These are phyloP conservation scores for Cyclura pinguis DNA, from an alignment of 2,797 vertebrate genomes.

Conservation along the genomic window DNA sequence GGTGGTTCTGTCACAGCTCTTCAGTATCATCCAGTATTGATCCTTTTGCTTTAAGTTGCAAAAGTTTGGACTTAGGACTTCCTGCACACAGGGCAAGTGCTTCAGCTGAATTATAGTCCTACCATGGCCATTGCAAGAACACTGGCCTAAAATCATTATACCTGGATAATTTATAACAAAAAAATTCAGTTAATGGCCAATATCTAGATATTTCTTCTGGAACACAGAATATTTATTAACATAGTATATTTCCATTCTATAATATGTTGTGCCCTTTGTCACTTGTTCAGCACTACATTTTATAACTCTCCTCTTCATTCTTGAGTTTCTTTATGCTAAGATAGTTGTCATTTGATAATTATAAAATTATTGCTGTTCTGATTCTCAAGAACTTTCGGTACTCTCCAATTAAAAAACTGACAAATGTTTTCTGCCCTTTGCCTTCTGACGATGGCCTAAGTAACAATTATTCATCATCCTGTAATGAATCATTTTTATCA, in stretches of 20 bases:
- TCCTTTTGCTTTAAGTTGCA: neutral
- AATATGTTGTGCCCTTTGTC: neutral
- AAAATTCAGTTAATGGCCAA: neutral
- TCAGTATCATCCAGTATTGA: neutral
- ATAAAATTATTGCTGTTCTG: conserved; percentile 59
- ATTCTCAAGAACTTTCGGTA: conserved; percentile 67
- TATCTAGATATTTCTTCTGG: neutral
- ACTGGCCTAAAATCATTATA: neutral
- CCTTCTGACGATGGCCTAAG: conserved; percentile 66
- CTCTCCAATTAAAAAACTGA: conserved; percentile 66
- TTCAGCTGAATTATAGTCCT: neutral
- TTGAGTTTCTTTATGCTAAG: conserved; percentile 58
- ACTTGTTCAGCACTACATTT: conserved; percentile 27
- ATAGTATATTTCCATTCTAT: neutral
- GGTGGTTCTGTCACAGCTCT: neutral
- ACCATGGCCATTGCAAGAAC: neutral
- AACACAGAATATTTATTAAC: neutral
- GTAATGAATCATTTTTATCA: conserved; percentile 82
- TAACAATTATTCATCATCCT: conserved; percentile 72
- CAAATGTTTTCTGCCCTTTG: conserved; percentile 73
- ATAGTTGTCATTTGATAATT: conserved; percentile 37
- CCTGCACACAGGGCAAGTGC: too few relatives aligned
- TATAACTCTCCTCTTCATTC: conserved; percentile 39
- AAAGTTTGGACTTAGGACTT: neutral
- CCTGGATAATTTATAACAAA: neutral